Conservation (phyloP, 2,113 vertebrate species). For the Maccullochella peelii region DNA sequence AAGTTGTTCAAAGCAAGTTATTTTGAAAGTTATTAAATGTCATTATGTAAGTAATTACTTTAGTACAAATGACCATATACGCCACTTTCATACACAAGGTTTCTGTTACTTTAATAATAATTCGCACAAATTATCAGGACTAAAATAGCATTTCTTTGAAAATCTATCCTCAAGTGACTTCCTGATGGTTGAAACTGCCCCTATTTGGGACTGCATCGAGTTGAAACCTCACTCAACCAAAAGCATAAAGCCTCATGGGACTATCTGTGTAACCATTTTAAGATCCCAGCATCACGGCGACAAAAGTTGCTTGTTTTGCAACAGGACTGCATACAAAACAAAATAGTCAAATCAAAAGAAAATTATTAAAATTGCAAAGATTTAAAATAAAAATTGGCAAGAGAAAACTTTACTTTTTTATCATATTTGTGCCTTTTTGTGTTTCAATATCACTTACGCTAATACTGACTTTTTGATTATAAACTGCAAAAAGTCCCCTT, state of each 20-base stretch:
- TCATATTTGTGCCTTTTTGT: not conserved
- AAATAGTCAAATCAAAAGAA: not conserved
- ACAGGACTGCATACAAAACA: not conserved
- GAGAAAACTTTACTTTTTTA: not conserved
- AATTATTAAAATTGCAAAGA: not conserved
- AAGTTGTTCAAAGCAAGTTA: not conserved
- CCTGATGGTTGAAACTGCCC: not conserved
- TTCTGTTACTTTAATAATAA: not conserved
- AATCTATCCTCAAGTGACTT: not conserved
- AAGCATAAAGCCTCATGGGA: not conserved
- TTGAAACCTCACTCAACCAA: not conserved
- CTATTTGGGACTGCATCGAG: not conserved
- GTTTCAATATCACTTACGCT: not conserved
- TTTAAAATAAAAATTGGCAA: not conserved
- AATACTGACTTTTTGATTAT: not conserved
- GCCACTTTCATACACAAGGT: not conserved
- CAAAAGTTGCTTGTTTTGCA: not conserved
- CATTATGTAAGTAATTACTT: not conserved
- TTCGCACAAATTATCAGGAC: not conserved
- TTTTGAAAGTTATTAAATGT: too few species aligned
- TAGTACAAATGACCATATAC: not conserved
- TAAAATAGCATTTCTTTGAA: not conserved
- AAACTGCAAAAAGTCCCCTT: not conserved
- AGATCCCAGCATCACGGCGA: not conserved
- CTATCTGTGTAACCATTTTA: not conserved